These are phyloP conservation scores for Apamea sordens DNA, from an alignment of 2,888 invertebrate species.

Conservation along the genomic window DNA sequence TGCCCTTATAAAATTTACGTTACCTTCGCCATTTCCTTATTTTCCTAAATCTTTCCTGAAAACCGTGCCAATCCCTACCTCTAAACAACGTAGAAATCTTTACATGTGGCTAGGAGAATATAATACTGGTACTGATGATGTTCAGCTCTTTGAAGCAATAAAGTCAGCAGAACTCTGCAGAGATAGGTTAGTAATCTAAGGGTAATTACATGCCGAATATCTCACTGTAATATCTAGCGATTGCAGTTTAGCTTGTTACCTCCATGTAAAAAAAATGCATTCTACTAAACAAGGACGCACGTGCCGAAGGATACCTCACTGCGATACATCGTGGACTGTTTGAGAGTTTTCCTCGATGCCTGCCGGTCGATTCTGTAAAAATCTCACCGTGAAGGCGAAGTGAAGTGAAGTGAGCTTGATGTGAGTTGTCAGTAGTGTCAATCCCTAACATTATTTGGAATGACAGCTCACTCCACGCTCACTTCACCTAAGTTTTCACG, in stretches of 20 bases:
- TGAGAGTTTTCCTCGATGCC: background rate
- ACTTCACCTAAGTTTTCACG: too few relatives aligned
- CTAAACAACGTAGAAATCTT: background rate
- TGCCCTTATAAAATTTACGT: conserved; percentile 17
- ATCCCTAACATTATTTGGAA: too few relatives aligned
- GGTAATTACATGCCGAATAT: background rate
- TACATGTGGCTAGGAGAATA: background rate
- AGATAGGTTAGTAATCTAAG: background rate
- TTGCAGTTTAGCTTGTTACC: background rate
- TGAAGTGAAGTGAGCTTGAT: too few relatives aligned
- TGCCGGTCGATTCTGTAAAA: too few relatives aligned
- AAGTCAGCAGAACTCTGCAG: background rate
- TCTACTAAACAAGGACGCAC: too few relatives aligned
- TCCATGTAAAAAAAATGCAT: background rate
- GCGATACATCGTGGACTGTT: background rate
- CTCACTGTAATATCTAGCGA: background rate
- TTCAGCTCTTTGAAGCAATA: too few relatives aligned
- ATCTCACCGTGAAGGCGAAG: too few relatives aligned
- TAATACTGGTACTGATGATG: background rate
- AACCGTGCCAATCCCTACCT: conserved; percentile 18
- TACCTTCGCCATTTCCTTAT: conserved; percentile 29
- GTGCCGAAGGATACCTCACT: background rate
- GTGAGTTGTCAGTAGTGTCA: too few relatives aligned
- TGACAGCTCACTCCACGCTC: too few relatives aligned
- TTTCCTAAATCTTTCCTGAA: conserved; percentile 25